Evolutionary conservation across 2,113 vertebrate genomes (phyloP), one percentile per base, ranked within the genome.

Genomic region (Xiphias gladius): DNA sequence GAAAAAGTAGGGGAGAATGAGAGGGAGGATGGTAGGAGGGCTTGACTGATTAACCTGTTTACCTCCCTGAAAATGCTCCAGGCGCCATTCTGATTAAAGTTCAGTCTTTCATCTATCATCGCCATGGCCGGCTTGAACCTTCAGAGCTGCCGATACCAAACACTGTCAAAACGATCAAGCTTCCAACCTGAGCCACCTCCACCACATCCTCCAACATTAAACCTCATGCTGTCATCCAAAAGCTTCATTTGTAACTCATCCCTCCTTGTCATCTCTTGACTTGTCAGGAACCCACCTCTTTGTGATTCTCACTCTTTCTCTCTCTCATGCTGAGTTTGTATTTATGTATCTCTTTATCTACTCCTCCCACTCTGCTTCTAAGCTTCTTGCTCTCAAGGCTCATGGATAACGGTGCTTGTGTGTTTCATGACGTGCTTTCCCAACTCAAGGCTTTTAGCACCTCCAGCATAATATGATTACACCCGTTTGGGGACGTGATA

Each of bases 1-100:
- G 86, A 90, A 88, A 83, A 86, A 83, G 89, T 73, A 50, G 66
- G 57, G 66, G 75, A 87, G 86, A 88, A 87, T 75, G 82, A 83
- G 76, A 86, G 83, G 85, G 87, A 83, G 87, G 87, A 88, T 88
- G 92, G 92, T 88, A 89, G 90, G 91, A 87, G 88, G 82, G 83
- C 82, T 92, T 95, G 95, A 95, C 93, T 93, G 95, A 96, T 95
- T 95, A 95, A 95, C 93, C 95, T 94, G 95, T 95, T 94, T 94
- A 93, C 91, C 91, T 93, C 93, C 91, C 89, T 85, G 92, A 94
- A 94, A 94, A 91, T 83, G 94, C 95, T 93, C 81, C 88, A 54
- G 94, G 95, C 94, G 66, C 89, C 91, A 82, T 94, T 95, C 95
- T 94, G 94, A 95, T 96, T 95, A 96, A 95, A 93, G 91, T 93